Evolutionary conservation across 2,113 vertebrate species (phyloP).

Genomic region (Spizaetus ornatus): DNA sequence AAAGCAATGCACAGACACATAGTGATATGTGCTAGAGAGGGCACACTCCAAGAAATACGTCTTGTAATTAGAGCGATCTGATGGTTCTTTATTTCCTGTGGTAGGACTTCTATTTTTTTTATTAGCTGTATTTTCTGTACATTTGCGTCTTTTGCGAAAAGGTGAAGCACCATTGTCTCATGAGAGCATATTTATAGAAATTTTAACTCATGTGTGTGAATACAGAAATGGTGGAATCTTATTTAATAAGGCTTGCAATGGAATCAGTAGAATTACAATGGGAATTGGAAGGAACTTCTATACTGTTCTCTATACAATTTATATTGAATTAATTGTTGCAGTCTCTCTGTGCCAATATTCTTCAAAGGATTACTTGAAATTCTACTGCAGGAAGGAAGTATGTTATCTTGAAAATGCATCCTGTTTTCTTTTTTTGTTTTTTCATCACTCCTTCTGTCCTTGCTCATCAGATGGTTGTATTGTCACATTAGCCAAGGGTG

Average conservation of each 20-base stretch:
- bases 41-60: background rate
- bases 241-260: background rate
- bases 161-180: background rate
- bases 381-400: background rate
- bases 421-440: background rate
- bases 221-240: background rate
- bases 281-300: background rate
- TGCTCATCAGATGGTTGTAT: conserved; percentile 33
- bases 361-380: background rate
- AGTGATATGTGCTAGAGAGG: background rate
- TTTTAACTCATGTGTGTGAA: background rate
- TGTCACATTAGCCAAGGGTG: conserved; percentile 18
- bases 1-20: background rate
- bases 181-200: background rate
- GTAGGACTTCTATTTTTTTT: background rate
- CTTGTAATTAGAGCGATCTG: background rate
- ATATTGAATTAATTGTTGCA: background rate
- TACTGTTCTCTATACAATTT: background rate
- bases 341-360: background rate
- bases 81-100: background rate
- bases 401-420: background rate
- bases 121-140: background rate
- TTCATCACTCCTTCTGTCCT: conserved; percentile 4
- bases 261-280: background rate
- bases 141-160: background rate